Base-by-base conservation (phyloP, 2,888 invertebrate genomes). In the Cancer borealis region DNA sequence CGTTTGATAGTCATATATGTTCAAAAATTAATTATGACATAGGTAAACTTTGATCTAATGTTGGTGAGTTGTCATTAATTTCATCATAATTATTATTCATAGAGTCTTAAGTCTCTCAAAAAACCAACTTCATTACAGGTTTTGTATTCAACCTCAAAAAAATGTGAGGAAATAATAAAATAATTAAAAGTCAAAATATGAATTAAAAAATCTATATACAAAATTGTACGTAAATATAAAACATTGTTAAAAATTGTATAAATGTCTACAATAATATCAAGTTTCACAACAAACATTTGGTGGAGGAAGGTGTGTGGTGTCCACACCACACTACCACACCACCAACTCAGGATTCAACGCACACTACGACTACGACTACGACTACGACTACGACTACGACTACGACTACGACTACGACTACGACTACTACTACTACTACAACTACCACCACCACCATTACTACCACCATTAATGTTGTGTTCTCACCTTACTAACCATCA, bases 191-290 rank as follows among this genome's bases (percentile, higher is more conserved):
- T 39, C 84, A 84, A 30, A 14, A 84, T 39, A 3, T 84, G 26
- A n/a, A 84, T 39, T 39, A 39, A 84, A 84, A 84, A 84, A 73
- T 84, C 39, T 39, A 39, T 84, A 84, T 84, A 84, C 84, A 84
- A 30, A 30, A 10, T 39, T 84, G 84, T 17, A 39, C 39, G 84
- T 84, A 84, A 39, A 84, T 84, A 84, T 84, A 39, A 84, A 84
- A 84, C 14, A 84, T 39, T 39, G 39, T 30, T 39, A 84, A 84
- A 73, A 14, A 84, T 14, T 39, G 39, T 84, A 84, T 30, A 84
- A 84, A 84, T 84, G 84, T 84, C 4, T 39, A 30, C 8, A 39
- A 39, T 84, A 39, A 84, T 84, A 84, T 84, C 30, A 84, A 10
- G 39, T 14, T n/a, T 14, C 39, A 14, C 39, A 84, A 84, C 84